These are phyloP conservation scores for Epinotia nisella DNA, from an alignment of 2,888 invertebrate genomes.

Conservation along the genomic window DNA sequence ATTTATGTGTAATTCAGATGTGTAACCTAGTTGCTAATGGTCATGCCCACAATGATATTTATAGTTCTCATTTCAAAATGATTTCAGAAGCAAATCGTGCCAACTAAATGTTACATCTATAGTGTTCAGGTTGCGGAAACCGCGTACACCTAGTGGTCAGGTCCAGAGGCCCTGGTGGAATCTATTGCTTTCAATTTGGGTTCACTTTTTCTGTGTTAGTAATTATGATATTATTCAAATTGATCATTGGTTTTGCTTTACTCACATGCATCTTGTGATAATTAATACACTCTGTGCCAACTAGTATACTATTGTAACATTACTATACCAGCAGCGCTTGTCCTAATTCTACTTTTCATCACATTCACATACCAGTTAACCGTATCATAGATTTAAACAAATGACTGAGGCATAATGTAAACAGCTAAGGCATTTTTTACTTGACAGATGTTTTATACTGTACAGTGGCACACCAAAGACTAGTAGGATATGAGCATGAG, in stretches of 20 bases:
- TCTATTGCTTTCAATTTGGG: not conserved
- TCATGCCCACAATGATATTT: too few species aligned
- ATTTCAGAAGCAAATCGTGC: too few species aligned
- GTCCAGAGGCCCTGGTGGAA: not conserved
- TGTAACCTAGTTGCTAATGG: not conserved
- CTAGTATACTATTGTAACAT: conserved; percentile 18
- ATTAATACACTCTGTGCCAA: conserved; percentile 28
- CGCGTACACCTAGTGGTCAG: too few species aligned
- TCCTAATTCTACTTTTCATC: conserved; percentile 34
- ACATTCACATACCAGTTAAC: conserved; percentile 16
- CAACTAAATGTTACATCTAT: not conserved
- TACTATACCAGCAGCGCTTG: not conserved
- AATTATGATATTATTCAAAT: not conserved
- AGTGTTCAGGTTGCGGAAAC: too few species aligned
- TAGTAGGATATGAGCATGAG: conserved; percentile 38
- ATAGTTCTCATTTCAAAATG: too few species aligned
- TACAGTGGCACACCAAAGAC: conserved; percentile 47
- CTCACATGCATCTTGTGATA: conserved; percentile 20
- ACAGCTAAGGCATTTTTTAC: conserved; percentile 21
- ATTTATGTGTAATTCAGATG: not conserved
- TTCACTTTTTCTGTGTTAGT: not conserved
- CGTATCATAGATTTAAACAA: conserved; percentile 20
- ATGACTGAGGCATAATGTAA: conserved; percentile 33
- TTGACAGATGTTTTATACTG: conserved; percentile 26
- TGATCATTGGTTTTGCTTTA: not conserved